Percentiles rank a stretch among this genome's conserved stretches.
phyloP scores from a whole-genome alignment of 2,797 vertebrate genomes.

The Neomorphus geoffroyi region DNA sequence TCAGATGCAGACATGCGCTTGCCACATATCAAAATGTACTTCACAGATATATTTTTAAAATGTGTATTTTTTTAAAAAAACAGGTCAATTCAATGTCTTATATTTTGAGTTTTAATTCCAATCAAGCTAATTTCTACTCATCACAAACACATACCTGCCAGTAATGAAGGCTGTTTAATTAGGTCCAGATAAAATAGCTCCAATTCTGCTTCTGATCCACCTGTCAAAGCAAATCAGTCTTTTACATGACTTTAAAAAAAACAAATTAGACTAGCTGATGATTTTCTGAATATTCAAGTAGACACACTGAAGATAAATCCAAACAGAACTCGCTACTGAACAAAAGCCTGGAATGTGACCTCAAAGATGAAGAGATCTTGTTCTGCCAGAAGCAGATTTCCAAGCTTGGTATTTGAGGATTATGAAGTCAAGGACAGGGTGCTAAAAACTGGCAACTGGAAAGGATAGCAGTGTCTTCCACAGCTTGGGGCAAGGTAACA shows the following conservation, averaged over 20 bases:
- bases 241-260: slow-evolving; percentile 79
- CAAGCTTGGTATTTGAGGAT: slow-evolving; percentile 37
- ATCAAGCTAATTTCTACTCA: slow-evolving; percentile 84
- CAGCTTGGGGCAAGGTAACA: slow-evolving; percentile 50
- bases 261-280: slow-evolving; percentile 83
- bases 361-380: slow-evolving; percentile 71
- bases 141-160: slow-evolving; percentile 83
- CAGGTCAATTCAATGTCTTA: slow-evolving; percentile 77
- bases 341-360: slow-evolving; percentile 79
- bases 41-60: slow-evolving; percentile 78
- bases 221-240: slow-evolving; percentile 87
- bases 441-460: slow-evolving; percentile 48
- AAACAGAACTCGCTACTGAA: slow-evolving; percentile 78
- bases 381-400: slow-evolving; percentile 72
- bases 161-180: slow-evolving; percentile 84
- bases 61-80: slow-evolving; percentile 43
- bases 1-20: slow-evolving; percentile 73
- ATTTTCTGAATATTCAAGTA: slow-evolving; percentile 85
- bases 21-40: slow-evolving; percentile 69
- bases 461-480: slow-evolving; percentile 31
- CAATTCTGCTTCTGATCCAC: slow-evolving; percentile 84
- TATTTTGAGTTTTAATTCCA: slow-evolving; percentile 82
- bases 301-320: slow-evolving; percentile 79
- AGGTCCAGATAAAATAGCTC: slow-evolving; percentile 86
- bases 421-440: slow-evolving; percentile 65